Evolutionary conservation across 2,888 invertebrate species (phyloP).

Genomic region (Ochropleura leucogaster): DNA sequence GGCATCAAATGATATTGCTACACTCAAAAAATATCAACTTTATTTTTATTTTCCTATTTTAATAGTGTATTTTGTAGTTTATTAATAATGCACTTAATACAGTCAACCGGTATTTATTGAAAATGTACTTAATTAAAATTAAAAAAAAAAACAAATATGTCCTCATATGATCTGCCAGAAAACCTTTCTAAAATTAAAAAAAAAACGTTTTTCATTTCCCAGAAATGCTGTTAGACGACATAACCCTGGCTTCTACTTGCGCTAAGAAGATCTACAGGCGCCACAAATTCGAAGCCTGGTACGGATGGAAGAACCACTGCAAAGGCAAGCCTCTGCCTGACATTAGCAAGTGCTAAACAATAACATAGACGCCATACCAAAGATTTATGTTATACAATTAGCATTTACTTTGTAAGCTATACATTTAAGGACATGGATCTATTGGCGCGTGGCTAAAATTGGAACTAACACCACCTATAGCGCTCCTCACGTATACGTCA

Average conservation of each 20-base stretch:
- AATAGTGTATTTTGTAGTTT: too few relatives aligned
- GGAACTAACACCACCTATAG: background rate
- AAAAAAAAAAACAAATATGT: background rate
- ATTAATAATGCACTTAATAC: too few relatives aligned
- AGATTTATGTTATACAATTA: background rate
- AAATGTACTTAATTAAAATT: too few relatives aligned
- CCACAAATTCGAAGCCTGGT: constrained; percentile 79
- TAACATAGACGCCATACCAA: constrained; percentile 12
- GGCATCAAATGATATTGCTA: background rate
- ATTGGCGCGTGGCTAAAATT: background rate
- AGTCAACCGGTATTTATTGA: too few relatives aligned
- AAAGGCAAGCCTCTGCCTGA: constrained; percentile 74
- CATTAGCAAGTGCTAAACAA: constrained; percentile 73
- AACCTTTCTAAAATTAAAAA: background rate
- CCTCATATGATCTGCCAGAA: background rate
- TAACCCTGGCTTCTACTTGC: constrained; percentile 80
- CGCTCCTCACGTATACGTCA: background rate
- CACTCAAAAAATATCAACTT: background rate
- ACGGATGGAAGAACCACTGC: constrained; percentile 80
- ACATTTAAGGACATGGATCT: background rate
- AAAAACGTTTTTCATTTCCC: constrained; percentile 30
- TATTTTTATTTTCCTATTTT: background rate
- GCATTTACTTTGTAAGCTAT: background rate
- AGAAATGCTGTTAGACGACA: constrained; percentile 80
- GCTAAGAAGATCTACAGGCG: constrained; percentile 82